Percentiles rank a stretch among this genome's conserved stretches.
Conservation (phyloP, 35 echinoderm and acorn worm genomes). For the Apostichopus japonicus region DNA sequence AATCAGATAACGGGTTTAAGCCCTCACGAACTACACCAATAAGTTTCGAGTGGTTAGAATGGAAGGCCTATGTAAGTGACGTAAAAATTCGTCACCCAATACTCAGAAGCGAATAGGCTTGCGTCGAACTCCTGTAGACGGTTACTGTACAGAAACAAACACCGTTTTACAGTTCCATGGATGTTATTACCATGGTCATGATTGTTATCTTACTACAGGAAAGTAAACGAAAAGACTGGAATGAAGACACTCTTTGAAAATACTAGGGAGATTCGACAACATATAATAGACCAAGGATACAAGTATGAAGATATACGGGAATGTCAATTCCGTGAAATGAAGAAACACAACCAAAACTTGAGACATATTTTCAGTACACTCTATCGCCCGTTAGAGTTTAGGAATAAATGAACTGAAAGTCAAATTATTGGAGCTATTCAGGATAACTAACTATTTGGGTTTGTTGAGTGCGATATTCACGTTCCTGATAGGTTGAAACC, state of each 20-base stretch:
- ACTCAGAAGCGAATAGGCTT: slow-evolving; percentile 43
- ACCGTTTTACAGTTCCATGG: background rate
- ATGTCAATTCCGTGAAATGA: slow-evolving; percentile 38
- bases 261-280: slow-evolving; percentile 34
- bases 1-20: slow-evolving; percentile 41
- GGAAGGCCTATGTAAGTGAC: too few species aligned
- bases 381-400: slow-evolving; percentile 32
- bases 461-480: too few species aligned
- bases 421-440: slow-evolving; percentile 12
- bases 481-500: too few species aligned
- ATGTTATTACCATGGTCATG: slow-evolving; percentile 73
- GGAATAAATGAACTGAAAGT: slow-evolving; percentile 7
- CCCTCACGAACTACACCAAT: slow-evolving; percentile 12
- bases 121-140: slow-evolving; percentile 27
- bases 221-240: slow-evolving; percentile 23
- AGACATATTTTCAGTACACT: background rate
- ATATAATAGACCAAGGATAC: slow-evolving; percentile 27
- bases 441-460: too few species aligned
- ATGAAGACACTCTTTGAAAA: slow-evolving; percentile 18
- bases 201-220: slow-evolving; percentile 49
- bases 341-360: slow-evolving; percentile 20
- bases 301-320: slow-evolving; percentile 48
- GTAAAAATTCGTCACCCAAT: slow-evolving; percentile 42
- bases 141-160: slow-evolving; percentile 16
- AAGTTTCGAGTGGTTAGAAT: slow-evolving; percentile 66